These are phyloP conservation scores for Lonchura striata DNA, from an alignment of 2,113 vertebrate genomes.

Conservation along the genomic window DNA sequence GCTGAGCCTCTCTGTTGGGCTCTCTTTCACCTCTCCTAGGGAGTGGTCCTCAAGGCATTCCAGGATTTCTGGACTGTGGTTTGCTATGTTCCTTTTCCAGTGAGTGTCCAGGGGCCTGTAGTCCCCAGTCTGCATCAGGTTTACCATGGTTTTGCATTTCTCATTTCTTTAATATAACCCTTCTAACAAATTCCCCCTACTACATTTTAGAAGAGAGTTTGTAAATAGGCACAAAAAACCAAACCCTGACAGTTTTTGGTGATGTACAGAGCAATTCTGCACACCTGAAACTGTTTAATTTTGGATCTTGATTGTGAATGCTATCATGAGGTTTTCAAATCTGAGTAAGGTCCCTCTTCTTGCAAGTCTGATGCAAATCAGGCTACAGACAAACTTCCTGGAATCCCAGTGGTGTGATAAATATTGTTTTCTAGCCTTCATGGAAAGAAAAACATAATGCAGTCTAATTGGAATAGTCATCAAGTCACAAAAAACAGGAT, in stretches of 20 bases:
- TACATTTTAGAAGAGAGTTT: neutral
- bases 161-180: neutral
- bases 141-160: neutral
- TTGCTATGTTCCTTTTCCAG: neutral
- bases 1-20: neutral
- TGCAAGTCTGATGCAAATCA: neutral
- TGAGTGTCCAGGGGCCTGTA: neutral
- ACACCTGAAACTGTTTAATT: neutral
- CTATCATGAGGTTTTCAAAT: neutral
- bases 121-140: neutral
- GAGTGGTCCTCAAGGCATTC: neutral
- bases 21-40: neutral
- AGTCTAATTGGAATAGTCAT: neutral
- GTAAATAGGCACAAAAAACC: neutral
- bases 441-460: neutral
- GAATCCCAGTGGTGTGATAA: neutral
- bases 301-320: neutral
- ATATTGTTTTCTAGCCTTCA: neutral
- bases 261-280: neutral
- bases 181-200: neutral
- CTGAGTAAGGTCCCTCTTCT: neutral
- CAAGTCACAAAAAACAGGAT: neutral
- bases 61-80: neutral
- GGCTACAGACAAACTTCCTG: neutral
- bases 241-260: neutral